These are phyloP conservation scores for Mesaphorura yosii DNA, from an alignment of 1,140 invertebrate species.

Conservation along the genomic window DNA sequence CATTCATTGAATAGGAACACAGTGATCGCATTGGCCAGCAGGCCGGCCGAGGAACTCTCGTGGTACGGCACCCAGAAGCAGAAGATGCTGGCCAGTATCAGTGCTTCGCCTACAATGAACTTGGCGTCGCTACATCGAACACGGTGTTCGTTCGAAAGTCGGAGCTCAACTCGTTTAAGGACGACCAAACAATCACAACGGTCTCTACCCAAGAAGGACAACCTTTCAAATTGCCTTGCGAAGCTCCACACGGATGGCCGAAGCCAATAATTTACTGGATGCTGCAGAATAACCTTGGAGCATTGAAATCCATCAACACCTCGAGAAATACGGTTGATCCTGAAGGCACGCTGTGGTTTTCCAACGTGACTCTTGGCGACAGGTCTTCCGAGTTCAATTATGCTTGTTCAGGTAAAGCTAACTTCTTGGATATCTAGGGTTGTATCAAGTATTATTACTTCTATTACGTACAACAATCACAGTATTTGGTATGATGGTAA, in stretches of 20 bases:
- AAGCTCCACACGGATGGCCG: slow-evolving; percentile 86
- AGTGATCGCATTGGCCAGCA: slow-evolving; percentile 87
- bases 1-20: slow-evolving; percentile 61
- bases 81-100: slow-evolving; percentile 76
- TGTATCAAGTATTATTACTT: not conserved
- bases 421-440: slow-evolving; percentile 42
- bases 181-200: slow-evolving; percentile 47
- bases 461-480: too few relatives aligned
- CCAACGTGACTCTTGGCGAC: slow-evolving; percentile 76
- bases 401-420: slow-evolving; percentile 74
- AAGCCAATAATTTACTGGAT: slow-evolving; percentile 90
- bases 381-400: slow-evolving; percentile 69
- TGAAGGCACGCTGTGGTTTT: slow-evolving; percentile 87
- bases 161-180: slow-evolving; percentile 82
- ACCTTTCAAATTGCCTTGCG: slow-evolving; percentile 72
- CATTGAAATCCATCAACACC: slow-evolving; percentile 77
- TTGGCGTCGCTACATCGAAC: slow-evolving; percentile 81
- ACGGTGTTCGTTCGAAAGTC: slow-evolving; percentile 90
- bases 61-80: slow-evolving; percentile 72
- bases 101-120: slow-evolving; percentile 82
- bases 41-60: slow-evolving; percentile 76
- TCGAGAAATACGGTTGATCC: slow-evolving; percentile 86
- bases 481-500: too few relatives aligned
- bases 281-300: slow-evolving; percentile 58
- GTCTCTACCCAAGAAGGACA: slow-evolving; percentile 67